phyloP scores from a whole-genome alignment of 2,888 invertebrate genomes.

The Pachliopta kotzebuea region DNA sequence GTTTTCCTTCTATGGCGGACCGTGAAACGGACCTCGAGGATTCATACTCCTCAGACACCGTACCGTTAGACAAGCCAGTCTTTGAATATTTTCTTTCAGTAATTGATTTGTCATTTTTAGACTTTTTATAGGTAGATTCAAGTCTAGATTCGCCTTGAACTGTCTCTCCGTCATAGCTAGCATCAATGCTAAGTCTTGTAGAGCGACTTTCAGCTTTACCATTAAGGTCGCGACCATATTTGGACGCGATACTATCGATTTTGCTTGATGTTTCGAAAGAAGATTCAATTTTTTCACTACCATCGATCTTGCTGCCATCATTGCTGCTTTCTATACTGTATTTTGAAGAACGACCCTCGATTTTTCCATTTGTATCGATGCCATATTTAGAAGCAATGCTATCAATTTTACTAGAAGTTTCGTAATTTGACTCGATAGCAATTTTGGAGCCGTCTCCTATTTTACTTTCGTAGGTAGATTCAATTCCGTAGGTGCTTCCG shows the following conservation, averaged over 20 bases:
- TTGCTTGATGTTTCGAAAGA: conserved; percentile 46
- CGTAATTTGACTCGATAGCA: conserved; percentile 39
- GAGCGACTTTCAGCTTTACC: conserved; percentile 51
- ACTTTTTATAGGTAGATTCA: conserved; percentile 37
- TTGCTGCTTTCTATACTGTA: conserved; percentile 37
- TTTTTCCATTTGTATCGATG: conserved; percentile 48
- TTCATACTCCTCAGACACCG: conserved; percentile 50
- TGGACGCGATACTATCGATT: conserved; percentile 52
- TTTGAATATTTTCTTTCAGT: conserved; percentile 61
- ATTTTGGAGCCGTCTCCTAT: conserved; percentile 43
- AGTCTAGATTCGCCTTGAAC: conserved; percentile 36
- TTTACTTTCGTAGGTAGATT: conserved; percentile 45
- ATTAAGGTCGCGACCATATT: conserved; percentile 50
- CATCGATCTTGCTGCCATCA: conserved; percentile 32
- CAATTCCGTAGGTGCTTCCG: conserved; percentile 47
- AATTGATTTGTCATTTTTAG: conserved; percentile 48
- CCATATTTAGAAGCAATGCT: conserved; percentile 62
- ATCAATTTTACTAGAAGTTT: conserved; percentile 53
- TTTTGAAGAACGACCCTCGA: conserved; percentile 37
- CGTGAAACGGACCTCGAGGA: conserved; percentile 46
- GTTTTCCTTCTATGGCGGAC: conserved; percentile 80
- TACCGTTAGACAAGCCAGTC: conserved; percentile 59
- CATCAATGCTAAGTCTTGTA: conserved; percentile 48
- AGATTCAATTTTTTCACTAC: conserved; percentile 28
- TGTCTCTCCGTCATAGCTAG: conserved; percentile 53